Conservation (phyloP, 1,140 invertebrate species). For the Drosophila insularis region DNA sequence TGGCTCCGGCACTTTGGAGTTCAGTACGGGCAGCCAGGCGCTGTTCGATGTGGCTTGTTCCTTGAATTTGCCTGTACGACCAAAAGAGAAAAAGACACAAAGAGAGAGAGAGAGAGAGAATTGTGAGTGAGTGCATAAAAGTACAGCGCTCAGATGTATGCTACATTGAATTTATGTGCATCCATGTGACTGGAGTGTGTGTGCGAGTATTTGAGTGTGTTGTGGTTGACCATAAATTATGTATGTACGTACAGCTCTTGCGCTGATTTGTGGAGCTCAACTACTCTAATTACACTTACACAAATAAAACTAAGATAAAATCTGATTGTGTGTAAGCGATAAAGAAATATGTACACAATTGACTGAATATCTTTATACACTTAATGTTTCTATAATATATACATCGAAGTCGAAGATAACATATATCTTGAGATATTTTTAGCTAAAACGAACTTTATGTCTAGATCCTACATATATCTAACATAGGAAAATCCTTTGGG, state of each 20-base stretch:
- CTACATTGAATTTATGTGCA: constrained; percentile 74
- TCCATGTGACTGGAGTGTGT: constrained; percentile 10
- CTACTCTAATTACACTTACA: constrained; percentile 48
- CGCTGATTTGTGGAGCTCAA: constrained; percentile 23
- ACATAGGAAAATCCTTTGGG: no score
- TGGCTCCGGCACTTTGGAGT: constrained; percentile 90
- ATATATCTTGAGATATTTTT: no score
- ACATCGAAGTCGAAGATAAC: no score
- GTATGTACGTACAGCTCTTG: constrained; percentile 10
- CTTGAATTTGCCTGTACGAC: constrained; percentile 84
- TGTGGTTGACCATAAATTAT: constrained; percentile 57
- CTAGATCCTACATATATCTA: no score
- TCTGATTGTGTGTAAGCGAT: neutral
- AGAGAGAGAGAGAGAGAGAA: constrained; percentile 13
- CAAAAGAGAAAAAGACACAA: neutral
- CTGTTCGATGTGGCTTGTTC: constrained; percentile 89
- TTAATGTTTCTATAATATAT: neutral
- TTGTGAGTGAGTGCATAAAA: constrained; percentile 34
- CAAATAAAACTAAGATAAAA: constrained; percentile 16
- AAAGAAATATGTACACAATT: neutral
- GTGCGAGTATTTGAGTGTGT: constrained; percentile 49
- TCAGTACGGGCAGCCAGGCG: constrained; percentile 88
- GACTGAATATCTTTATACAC: neutral
- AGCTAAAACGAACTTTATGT: no score
- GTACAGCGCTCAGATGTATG: constrained; percentile 56